phyloP scores from a whole-genome alignment of 2,113 vertebrate genomes.

The Ageneiosus marmoratus region DNA sequence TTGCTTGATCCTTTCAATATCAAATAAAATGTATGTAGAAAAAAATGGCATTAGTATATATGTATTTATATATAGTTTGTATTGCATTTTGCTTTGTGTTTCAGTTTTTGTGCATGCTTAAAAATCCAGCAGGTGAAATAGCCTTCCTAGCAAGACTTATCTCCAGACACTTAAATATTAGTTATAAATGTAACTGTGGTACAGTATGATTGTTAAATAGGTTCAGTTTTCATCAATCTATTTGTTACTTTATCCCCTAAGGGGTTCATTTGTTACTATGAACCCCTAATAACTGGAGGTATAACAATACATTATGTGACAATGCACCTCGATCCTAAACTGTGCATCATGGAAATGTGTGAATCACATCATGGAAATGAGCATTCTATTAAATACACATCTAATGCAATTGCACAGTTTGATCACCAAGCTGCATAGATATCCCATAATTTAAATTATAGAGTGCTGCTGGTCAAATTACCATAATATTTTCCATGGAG shows the following conservation, averaged over 20 bases:
- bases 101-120: neutral
- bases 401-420: neutral
- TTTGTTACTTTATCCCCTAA: slow-evolving; percentile 58
- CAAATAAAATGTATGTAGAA: neutral
- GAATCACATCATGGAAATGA: neutral
- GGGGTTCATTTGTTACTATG: slow-evolving; percentile 44
- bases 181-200: neutral
- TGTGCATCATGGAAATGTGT: too few relatives aligned
- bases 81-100: neutral
- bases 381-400: neutral
- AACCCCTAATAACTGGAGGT: neutral
- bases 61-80: neutral
- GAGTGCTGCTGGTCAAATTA: neutral
- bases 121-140: neutral
- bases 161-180: neutral
- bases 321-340: neutral
- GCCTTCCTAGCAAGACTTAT: neutral
- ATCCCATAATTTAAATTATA: neutral
- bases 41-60: neutral
- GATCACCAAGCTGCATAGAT: too few relatives aligned
- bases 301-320: neutral
- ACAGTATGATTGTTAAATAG: neutral
- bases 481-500: neutral
- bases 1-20: neutral
- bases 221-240: neutral